Evolutionary conservation across 1,140 invertebrate species (phyloP), one percentile per base, ranked within the genome.

Genomic region (Drosophila melanica): DNA sequence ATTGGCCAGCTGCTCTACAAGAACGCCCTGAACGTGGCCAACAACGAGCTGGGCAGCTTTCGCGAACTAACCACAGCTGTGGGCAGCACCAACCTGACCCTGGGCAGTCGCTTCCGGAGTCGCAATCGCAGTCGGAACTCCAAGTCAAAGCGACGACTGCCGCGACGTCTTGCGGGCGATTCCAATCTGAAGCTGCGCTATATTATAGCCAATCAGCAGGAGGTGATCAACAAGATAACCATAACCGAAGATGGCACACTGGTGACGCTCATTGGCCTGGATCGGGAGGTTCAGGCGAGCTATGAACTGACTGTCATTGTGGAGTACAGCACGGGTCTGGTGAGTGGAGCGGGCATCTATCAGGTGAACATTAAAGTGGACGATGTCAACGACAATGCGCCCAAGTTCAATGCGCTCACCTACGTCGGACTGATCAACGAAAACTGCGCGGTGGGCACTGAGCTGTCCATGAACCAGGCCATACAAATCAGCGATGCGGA

Each of bases 331-430:
- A 94, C 94, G 90, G 95, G 95, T 6, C 80, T 93, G 55, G 93
- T 94, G 18, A 94, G 94, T 64, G 95, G 95, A 4, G 94, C 95
- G 27, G 95, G 95, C 3, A 94, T 96, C 48, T 96, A 96, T 82
- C 95, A 96, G 93, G 94, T 98, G 1, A 95, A 94, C 8, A 93
- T 98, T 11, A 92, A 95, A 30, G 96, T 98, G 0, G 95, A 97
- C 54, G 97, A 98, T 90, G 96, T 97, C 58, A 98, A 98, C 90
- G 97, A 98, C 89, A 97, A 98, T 90, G 94, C 97, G 4, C 98
- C 98, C 10, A 92, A 95, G 58, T 98, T 98, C 92, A 94, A 95
- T 47, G 92, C 93, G 11, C 79, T 92, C 2, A 90, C 92, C 5
- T 98, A 98, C 90, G 95, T 96, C 89, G 96, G 97, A 0, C 93